Base-by-base conservation (phyloP, 2,888 invertebrate genomes). In the Drosophila vallismaia region DNA sequence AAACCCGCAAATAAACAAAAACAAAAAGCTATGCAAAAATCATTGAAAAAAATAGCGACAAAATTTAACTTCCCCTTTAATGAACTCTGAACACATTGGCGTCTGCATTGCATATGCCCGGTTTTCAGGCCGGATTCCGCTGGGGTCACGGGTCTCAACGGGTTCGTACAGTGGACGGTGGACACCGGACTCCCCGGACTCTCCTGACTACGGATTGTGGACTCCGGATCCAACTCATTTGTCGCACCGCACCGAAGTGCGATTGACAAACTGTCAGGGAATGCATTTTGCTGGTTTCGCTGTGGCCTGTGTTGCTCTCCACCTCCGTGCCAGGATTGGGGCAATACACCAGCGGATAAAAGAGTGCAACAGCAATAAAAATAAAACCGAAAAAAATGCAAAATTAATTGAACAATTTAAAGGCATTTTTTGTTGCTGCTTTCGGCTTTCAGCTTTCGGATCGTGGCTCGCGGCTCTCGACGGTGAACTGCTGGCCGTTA, bases 371-470 rank as follows among this genome's bases (percentile, higher is more conserved):
- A 36, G n/a, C 36, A 36, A 12, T 4, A 36, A 36, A 36, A 36
- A 36, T 36, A 36, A 36, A n/a, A 36, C 36, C 33, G 28, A 71
- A 84, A 84, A 81, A 79, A 81, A 52, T 64, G 63, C 50, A 68
- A 80, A 86, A 88, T 85, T 85, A 85, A 85, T 85, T 85, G 85
- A 83, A 86, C 85, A 88, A 84, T 86, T 88, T 85, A 84, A 88
- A 76, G 74, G 55, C 52, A 58, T 66, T 75, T 77, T 75, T 83
- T 71, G 63, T 48, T 57, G 46, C 46, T 31, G 36, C 36, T 36
- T 36, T 36, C 36, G 36, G 28, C 28, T 49, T 38, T 24, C 71
- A 40, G 40, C 19, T 19, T 19, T 19, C 19, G 2, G 36, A n/a
- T 36, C 12, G 12, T 12, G 36, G 28, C 1, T 49, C 29, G 14